phyloP scores from a whole-genome alignment of 2,113 vertebrate genomes.

The Myotis brandtii region DNA sequence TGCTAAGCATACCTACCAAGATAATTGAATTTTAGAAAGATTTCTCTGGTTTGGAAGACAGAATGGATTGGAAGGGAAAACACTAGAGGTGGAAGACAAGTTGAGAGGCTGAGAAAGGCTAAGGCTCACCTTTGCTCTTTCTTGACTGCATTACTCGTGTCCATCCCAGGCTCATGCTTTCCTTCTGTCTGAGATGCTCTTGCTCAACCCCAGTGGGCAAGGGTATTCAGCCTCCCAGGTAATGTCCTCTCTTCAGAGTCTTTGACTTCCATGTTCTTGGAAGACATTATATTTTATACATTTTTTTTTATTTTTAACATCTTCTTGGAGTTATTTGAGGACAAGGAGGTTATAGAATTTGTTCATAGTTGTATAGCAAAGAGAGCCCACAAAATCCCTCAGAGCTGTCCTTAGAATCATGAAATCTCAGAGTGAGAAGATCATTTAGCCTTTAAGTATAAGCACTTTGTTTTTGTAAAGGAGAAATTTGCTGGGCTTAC shows the following conservation, averaged over 20 bases:
- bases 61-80: neutral
- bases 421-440: neutral
- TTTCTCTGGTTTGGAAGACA: neutral
- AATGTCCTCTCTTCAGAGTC: neutral
- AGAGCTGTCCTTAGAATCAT: neutral
- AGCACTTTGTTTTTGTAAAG: neutral
- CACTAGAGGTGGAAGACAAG: neutral
- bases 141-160: rapidly evolving
- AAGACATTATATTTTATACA: neutral
- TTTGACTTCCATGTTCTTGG: neutral
- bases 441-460: neutral
- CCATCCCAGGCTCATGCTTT: neutral
- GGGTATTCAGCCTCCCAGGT: neutral
- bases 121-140: neutral
- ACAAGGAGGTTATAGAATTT: neutral
- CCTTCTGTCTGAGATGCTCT: neutral
- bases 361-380: neutral
- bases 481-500: neutral
- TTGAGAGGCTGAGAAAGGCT: neutral
- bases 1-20: neutral
- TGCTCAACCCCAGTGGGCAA: rapidly evolving
- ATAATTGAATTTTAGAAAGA: constrained; percentile 14
- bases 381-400: neutral
- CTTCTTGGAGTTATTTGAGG: neutral
- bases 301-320: neutral